Conservation (phyloP, 2,888 invertebrate species). For the Steinernema carpocapsae region DNA sequence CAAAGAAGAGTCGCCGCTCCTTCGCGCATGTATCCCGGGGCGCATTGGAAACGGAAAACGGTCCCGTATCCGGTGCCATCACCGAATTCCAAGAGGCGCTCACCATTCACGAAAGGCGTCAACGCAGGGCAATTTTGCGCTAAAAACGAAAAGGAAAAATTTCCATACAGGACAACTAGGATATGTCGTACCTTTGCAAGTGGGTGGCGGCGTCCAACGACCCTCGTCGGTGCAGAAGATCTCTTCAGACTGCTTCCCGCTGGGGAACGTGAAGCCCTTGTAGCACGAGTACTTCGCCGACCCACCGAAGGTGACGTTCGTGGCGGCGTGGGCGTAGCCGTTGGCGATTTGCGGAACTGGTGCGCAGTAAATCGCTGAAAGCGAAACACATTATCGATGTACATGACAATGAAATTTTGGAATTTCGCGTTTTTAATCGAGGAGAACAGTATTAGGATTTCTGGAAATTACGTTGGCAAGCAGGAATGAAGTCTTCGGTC, state of each 20-base stretch:
- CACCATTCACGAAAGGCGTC: constrained; percentile 62
- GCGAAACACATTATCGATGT: no score
- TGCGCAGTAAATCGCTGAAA: constrained; percentile 80
- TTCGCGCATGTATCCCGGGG: constrained; percentile 62
- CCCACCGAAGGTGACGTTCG: constrained; percentile 91
- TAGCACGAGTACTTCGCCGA: constrained; percentile 94
- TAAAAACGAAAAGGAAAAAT: constrained; percentile 37
- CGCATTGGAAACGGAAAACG: constrained; percentile 66
- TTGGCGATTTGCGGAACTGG: constrained; percentile 97
- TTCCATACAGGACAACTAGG: neutral
- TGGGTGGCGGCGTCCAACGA: constrained; percentile 62
- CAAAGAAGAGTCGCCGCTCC: constrained; percentile 82
- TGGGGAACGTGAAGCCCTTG: constrained; percentile 83
- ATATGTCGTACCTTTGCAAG: constrained; percentile 58
- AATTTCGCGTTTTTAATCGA: neutral
- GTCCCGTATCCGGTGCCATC: constrained; percentile 69
- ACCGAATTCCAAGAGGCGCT: constrained; percentile 63
- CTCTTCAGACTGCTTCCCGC: constrained; percentile 73
- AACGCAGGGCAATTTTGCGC: constrained; percentile 67
- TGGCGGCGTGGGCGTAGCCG: constrained; percentile 91
- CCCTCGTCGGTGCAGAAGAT: constrained; percentile 67
- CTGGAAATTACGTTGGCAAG: constrained; percentile 66
- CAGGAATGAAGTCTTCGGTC: constrained; percentile 61
- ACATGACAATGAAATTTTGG: neutral
- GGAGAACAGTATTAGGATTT: no score